phyloP scores from a whole-genome alignment of 2,888 invertebrate genomes.

The Aphidius colemani region DNA sequence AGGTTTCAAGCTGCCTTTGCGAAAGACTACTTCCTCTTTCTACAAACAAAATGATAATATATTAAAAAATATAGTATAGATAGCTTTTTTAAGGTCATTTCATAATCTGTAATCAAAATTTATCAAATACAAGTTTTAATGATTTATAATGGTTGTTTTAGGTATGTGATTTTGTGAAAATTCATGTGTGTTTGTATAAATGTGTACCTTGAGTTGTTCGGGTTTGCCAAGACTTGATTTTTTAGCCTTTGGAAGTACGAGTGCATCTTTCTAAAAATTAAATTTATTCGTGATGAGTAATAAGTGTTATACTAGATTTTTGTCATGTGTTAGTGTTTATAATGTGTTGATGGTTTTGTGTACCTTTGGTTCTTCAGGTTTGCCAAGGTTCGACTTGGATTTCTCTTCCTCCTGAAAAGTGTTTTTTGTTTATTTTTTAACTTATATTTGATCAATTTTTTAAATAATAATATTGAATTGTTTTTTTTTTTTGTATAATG shows the following conservation, averaged over 20 bases:
- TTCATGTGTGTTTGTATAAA: slow-evolving; percentile 11
- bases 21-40: slow-evolving; percentile 47
- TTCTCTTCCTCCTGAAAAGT: slow-evolving; percentile 35
- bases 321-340: slow-evolving; percentile 23
- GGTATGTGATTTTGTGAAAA: slow-evolving; percentile 5
- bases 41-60: slow-evolving; percentile 42
- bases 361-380: slow-evolving; percentile 41
- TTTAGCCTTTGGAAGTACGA: slow-evolving; percentile 40
- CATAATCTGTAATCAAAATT: background rate
- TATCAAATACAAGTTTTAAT: background rate
- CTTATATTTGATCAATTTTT: background rate
- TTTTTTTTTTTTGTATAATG: slow-evolving; percentile 9
- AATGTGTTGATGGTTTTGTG: slow-evolving; percentile 28
- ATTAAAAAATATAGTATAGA: background rate
- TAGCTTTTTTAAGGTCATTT: slow-evolving; percentile 4
- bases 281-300: slow-evolving; percentile 25
- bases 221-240: slow-evolving; percentile 39
- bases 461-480: background rate
- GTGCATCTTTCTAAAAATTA: slow-evolving; percentile 36
- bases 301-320: slow-evolving; percentile 11
- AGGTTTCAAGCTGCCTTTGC: slow-evolving; percentile 48
- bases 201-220: slow-evolving; percentile 42
- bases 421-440: slow-evolving; percentile 19
- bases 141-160: background rate
- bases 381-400: slow-evolving; percentile 36